Percentiles rank a stretch among this genome's conserved stretches.
Conservation (phyloP, 1,140 invertebrate species). For the Mesaphorura yosii region DNA sequence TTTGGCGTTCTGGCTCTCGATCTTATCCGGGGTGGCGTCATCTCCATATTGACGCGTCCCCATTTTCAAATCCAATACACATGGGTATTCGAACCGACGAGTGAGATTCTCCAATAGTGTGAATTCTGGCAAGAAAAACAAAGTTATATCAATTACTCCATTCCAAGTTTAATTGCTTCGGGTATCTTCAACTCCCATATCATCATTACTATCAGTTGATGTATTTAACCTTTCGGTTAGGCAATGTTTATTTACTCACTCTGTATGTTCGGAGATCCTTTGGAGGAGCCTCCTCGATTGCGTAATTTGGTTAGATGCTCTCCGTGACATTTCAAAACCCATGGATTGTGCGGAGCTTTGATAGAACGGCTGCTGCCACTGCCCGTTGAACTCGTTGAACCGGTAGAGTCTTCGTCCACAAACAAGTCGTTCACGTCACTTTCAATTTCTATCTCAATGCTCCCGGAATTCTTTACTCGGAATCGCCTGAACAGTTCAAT, state of each 20-base stretch:
- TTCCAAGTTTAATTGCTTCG: slow-evolving; percentile 31
- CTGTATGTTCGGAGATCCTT: too few relatives aligned
- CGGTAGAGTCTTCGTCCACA: slow-evolving; percentile 2
- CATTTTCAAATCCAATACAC: slow-evolving; percentile 54
- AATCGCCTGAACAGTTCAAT: slow-evolving; percentile 32
- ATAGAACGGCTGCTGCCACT: slow-evolving; percentile 8
- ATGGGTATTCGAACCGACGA: slow-evolving; percentile 39
- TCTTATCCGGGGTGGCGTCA: slow-evolving; percentile 45
- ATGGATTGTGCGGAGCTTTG: slow-evolving; percentile 40
- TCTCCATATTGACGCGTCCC: slow-evolving; percentile 52
- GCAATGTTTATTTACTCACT: too few relatives aligned
- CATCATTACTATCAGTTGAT: too few relatives aligned
- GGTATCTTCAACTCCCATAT: background rate
- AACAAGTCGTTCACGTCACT: slow-evolving; percentile 33
- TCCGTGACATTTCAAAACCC: slow-evolving; percentile 46
- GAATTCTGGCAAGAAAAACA: slow-evolving; percentile 40
- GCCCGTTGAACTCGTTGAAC: slow-evolving; percentile 1
- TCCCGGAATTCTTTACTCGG: slow-evolving; percentile 37
- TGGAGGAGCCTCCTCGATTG: too few relatives aligned
- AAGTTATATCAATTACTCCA: slow-evolving; percentile 46
- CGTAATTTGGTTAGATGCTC: slow-evolving; percentile 33
- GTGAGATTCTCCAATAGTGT: slow-evolving; percentile 52
- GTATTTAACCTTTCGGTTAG: too few relatives aligned
- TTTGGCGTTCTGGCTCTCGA: slow-evolving; percentile 44
- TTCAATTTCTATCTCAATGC: slow-evolving; percentile 40